Percentiles rank a stretch among this genome's conserved stretches.
phyloP scores from a whole-genome alignment of 2,797 vertebrate species.

The Eidolon dupreanum region DNA sequence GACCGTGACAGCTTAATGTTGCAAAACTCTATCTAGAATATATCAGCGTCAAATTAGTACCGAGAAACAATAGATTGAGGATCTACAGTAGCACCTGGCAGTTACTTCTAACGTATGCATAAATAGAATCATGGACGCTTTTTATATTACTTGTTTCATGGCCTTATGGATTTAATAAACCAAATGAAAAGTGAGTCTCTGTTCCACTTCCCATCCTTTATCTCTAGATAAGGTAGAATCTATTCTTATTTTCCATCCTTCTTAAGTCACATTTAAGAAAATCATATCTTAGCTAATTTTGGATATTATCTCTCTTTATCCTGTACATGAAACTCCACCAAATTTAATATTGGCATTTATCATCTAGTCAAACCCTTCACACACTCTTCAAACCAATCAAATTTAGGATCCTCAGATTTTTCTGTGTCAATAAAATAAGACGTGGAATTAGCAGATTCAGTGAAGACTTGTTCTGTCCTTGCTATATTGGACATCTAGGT shows the following conservation, averaged over 20 bases:
- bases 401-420: constrained; percentile 80
- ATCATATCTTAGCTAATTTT: constrained; percentile 71
- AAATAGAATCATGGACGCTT: constrained; percentile 41
- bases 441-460: constrained; percentile 73
- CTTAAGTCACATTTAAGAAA: constrained; percentile 56
- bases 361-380: constrained; percentile 60
- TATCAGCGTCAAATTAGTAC: constrained; percentile 64
- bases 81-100: constrained; percentile 48
- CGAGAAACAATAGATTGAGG: constrained; percentile 45
- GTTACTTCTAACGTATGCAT: not conserved
- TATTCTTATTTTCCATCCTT: constrained; percentile 61
- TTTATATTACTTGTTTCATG: constrained; percentile 47
- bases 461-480: constrained; percentile 69
- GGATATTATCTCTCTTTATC: constrained; percentile 74
- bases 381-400: constrained; percentile 72
- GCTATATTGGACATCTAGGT: constrained; percentile 79
- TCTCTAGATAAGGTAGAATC: constrained; percentile 65
- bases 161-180: constrained; percentile 50
- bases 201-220: not conserved
- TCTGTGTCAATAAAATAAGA: constrained; percentile 70
- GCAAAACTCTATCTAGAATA: constrained; percentile 54
- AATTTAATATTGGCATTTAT: constrained; percentile 58
- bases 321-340: constrained; percentile 74
- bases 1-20: constrained; percentile 26
- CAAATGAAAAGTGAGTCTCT: constrained; percentile 63